phyloP scores from a whole-genome alignment of 1,140 invertebrate species.

The Drosophila mojavensis region DNA sequence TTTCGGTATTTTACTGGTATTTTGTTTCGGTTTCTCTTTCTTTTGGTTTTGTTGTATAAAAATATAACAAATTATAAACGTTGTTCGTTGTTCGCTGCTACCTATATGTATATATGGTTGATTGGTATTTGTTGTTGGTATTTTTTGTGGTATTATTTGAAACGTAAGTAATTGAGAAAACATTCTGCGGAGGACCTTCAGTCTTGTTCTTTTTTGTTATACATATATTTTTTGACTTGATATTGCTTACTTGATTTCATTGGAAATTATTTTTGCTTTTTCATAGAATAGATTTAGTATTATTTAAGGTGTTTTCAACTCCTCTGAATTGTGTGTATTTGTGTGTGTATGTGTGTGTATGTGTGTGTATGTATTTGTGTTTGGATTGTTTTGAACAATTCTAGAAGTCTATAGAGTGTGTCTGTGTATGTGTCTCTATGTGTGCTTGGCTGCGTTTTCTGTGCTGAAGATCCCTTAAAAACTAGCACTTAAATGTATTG shows the following conservation, averaged over 20 bases:
- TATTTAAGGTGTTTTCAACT: conserved; percentile 28
- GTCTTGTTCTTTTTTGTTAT: conserved; percentile 65
- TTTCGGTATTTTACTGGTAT: conserved; percentile 12
- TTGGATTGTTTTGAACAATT: conserved; percentile 30
- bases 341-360: neutral
- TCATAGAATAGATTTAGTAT: conserved; percentile 39
- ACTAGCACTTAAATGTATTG: conserved; percentile 24
- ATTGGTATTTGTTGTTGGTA: conserved; percentile 43
- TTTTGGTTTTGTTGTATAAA: conserved; percentile 56
- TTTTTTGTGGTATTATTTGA: conserved; percentile 14
- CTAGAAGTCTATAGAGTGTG: conserved; percentile 43
- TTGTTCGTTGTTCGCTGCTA: conserved; percentile 71
- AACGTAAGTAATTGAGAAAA: conserved; percentile 59
- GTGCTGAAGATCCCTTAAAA: conserved; percentile 73
- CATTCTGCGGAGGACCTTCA: conserved; percentile 80
- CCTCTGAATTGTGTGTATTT: conserved; percentile 16
- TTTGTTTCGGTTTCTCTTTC: conserved; percentile 20
- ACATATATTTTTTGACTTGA: conserved; percentile 22
- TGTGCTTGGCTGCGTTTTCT: conserved; percentile 4
- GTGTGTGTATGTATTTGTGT: neutral
- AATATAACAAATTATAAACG: conserved; percentile 79
- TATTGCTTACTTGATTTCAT: conserved; percentile 69
- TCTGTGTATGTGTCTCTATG: too few relatives aligned
- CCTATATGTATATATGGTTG: conserved; percentile 45
- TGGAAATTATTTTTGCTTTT: conserved; percentile 23